Evolutionary conservation across 2,888 invertebrate genomes (phyloP).

Genomic region (Merodon equestris): DNA sequence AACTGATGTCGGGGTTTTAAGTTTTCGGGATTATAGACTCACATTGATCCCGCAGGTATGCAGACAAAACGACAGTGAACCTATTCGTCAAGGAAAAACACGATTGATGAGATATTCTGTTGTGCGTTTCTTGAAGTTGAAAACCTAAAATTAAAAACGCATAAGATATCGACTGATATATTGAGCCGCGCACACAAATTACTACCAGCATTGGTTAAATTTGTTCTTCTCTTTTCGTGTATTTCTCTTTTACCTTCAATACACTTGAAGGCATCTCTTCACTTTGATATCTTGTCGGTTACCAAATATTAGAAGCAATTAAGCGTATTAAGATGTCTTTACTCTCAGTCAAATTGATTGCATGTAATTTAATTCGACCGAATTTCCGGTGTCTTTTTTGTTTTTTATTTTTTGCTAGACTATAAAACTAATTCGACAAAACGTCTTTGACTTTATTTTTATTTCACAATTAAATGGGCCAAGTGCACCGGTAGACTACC

Average conservation of each 20-base stretch:
- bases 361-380: slow-evolving; percentile 63
- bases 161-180: slow-evolving; percentile 79
- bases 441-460: slow-evolving; percentile 35
- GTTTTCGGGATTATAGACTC: slow-evolving; percentile 59
- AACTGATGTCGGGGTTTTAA: slow-evolving; percentile 33
- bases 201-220: slow-evolving; percentile 73
- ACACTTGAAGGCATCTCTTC: neutral
- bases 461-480: slow-evolving; percentile 65
- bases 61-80: slow-evolving; percentile 38
- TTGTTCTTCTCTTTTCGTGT: slow-evolving; percentile 1
- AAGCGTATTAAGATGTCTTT: slow-evolving; percentile 67
- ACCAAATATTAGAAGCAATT: slow-evolving; percentile 67
- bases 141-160: slow-evolving; percentile 79
- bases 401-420: slow-evolving; percentile 13
- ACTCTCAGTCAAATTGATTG: slow-evolving; percentile 68
- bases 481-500: too few species aligned
- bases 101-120: slow-evolving; percentile 75
- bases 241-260: slow-evolving; percentile 1
- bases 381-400: slow-evolving; percentile 55
- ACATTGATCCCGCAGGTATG: slow-evolving; percentile 39
- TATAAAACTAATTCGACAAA: slow-evolving; percentile 18
- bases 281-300: slow-evolving; percentile 37
- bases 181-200: slow-evolving; percentile 74
- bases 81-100: slow-evolving; percentile 70
- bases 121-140: slow-evolving; percentile 67